Evolutionary conservation across 2,888 invertebrate genomes (phyloP).

Genomic region (Meta bourneti): DNA sequence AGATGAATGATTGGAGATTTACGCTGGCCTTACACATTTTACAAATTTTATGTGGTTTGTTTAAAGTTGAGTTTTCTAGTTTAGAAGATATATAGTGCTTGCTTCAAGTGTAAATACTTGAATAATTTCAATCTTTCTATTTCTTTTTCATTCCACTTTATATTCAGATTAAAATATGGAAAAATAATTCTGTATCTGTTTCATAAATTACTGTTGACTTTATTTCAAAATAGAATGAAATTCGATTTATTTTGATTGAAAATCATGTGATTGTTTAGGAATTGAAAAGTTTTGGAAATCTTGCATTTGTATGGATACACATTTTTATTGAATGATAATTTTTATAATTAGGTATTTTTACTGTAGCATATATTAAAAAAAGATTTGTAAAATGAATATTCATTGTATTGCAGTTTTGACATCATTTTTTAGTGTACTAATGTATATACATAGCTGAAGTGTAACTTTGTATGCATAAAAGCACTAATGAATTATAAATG

Average conservation of each 20-base stretch:
- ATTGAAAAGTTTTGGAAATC: background rate
- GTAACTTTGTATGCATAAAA: background rate
- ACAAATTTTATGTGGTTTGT: no score
- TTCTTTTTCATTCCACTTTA: background rate
- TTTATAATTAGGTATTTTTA: background rate
- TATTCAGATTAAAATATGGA: background rate
- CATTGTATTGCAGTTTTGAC: background rate
- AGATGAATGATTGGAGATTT: no score
- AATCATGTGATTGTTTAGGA: background rate
- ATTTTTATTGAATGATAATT: background rate
- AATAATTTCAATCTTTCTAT: background rate
- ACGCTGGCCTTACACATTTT: no score
- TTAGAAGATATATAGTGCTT: background rate
- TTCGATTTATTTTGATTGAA: background rate
- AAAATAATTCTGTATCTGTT: background rate
- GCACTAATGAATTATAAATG: background rate
- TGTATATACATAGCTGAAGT: background rate
- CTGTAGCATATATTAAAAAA: background rate
- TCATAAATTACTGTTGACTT: background rate
- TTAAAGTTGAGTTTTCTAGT: no score
- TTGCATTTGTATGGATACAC: slow-evolving; percentile 1
- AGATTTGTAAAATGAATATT: background rate
- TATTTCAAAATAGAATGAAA: background rate
- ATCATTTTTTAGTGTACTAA: no score
- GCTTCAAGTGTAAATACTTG: background rate